Evolutionary conservation across 2,113 vertebrate genomes (phyloP).

Genomic region (Copsychus sechellarum): DNA sequence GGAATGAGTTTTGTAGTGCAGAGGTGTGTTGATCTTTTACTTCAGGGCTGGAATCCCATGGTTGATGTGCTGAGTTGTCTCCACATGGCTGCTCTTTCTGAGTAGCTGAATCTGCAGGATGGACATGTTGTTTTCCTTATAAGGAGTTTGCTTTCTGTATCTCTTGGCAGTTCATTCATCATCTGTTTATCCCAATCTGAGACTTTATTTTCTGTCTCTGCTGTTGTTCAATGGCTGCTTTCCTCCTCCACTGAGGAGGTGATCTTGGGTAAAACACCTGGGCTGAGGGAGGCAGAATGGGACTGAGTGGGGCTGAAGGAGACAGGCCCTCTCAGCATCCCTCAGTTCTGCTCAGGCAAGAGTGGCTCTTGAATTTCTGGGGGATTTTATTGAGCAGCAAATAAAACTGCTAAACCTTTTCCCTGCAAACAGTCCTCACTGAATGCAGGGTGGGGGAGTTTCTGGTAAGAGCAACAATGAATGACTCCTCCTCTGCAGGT

Average conservation of each 20-base stretch:
- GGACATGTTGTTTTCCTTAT: not conserved
- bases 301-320: not conserved
- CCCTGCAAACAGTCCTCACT: not conserved
- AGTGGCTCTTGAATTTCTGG: not conserved
- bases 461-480: not conserved
- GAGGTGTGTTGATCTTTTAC: not conserved
- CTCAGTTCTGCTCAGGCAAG: not conserved
- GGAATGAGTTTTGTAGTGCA: not conserved
- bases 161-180: not conserved
- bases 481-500: rapidly evolving
- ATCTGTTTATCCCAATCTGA: not conserved
- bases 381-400: not conserved
- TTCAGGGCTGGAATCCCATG: not conserved
- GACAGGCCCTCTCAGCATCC: not conserved
- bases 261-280: not conserved
- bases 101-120: not conserved
- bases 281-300: not conserved
- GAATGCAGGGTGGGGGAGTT: not conserved
- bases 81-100: not conserved
- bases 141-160: not conserved
- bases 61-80: not conserved
- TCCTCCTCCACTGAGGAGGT: not conserved
- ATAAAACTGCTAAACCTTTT: not conserved
- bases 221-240: not conserved
- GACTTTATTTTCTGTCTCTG: not conserved